phyloP scores from a whole-genome alignment of 2,888 invertebrate genomes.

The Miltochrista miniata region DNA sequence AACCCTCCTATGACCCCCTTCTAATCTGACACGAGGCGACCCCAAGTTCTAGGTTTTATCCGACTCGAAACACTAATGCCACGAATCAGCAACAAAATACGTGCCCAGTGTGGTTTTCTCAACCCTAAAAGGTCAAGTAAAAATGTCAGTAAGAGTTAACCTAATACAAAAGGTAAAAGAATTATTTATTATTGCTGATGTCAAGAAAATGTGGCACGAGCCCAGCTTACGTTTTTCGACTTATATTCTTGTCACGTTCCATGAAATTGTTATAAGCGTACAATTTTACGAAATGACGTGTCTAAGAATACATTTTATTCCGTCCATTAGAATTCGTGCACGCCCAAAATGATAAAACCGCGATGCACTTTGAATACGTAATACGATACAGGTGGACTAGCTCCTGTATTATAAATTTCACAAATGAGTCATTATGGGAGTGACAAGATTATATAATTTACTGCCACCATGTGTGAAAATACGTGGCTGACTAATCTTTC shows the following conservation, averaged over 20 bases:
- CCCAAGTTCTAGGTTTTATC: too few species aligned
- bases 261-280: conserved; percentile 69
- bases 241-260: conserved; percentile 58
- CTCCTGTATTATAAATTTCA: not conserved
- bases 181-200: not conserved
- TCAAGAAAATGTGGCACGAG: conserved; percentile 24
- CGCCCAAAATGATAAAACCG: conserved; percentile 57
- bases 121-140: not conserved
- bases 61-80: too few species aligned
- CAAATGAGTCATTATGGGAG: not conserved
- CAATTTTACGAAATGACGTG: conserved; percentile 70
- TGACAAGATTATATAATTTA: not conserved
- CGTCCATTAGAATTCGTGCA: conserved; percentile 54
- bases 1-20: too few species aligned
- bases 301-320: conserved; percentile 62
- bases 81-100: too few species aligned
- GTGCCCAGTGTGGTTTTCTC: too few species aligned
- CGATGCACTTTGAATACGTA: conserved; percentile 49
- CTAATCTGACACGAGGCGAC: too few species aligned
- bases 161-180: not conserved
- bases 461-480: too few species aligned
- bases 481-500: too few species aligned
- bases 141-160: conserved; percentile 4
- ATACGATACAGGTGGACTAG: conserved; percentile 21
- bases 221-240: conserved; percentile 41